Base-by-base conservation (phyloP, 2,113 vertebrate species). In the Brachypodius melanocephalos region DNA sequence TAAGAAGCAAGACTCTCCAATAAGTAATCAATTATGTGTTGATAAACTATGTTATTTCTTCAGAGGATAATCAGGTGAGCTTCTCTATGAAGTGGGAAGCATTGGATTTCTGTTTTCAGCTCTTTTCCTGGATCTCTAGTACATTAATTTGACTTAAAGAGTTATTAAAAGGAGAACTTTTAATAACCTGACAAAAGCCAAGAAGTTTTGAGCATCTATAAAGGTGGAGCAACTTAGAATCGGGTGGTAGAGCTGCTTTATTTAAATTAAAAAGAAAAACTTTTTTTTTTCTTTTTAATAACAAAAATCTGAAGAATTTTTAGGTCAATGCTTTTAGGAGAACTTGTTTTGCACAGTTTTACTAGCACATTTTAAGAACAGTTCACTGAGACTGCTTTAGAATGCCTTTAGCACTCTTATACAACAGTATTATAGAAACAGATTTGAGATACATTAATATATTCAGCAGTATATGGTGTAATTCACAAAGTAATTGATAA, bases 401-500 rank as follows among this genome's bases (percentile, higher is more conserved):
- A 92, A 88, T 97, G 93, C 49, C 84, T 89, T 88, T 89, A 89
- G 76, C 49, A 13, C 15, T 81, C n/a, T 85, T 57, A 17, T 4
- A n/a, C 40, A 78, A 88, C 67, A 59, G 25, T 65, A 68, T 68
- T 90, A 93, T 25, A 80, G 92, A 87, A 97, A 88, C 51, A 46
- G 80, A 95, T 95, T 96, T 80, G 73, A 95, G 84, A 68, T 92
- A 62, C 78, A 19, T 85, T 88, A 90, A 93, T 85, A 93, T 85
- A 66, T 94, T 81, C 17, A 63, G 75, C 82, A 80, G 34, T 94
- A 68, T 75, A 65, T 93, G 81, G 65, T 71, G 21, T 43, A 81
- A 88, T 94, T 24, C 13, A 85, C 36, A 85, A 95, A 94, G 88
- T 72, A 90, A 9, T 96, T 96, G 94, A 93, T 97, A 90, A 96